Base-by-base conservation (phyloP, 2,113 vertebrate genomes). In the Empidonax alnorum region DNA sequence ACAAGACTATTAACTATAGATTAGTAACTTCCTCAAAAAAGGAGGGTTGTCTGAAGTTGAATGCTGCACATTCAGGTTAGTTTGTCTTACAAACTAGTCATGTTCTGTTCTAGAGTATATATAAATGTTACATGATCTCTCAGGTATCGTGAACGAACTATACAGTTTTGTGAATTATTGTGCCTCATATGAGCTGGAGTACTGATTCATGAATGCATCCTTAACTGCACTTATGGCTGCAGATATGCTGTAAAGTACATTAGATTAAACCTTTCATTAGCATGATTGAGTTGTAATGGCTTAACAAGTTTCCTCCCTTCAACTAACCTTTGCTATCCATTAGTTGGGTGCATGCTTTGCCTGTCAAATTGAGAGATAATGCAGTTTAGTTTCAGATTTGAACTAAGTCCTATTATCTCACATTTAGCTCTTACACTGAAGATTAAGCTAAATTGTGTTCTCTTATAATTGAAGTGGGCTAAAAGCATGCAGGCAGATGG, bases 401-500 rank as follows among this genome's bases (percentile, higher is more conserved):
- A 91, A 47, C 31, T 84, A 93, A 82, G 5, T 82, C 56, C 58
- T 75, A 39, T 50, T 92, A 63, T 72, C 58, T 78, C 67, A 88
- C 67, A 59, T 94, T 94, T 63, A 68, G 85, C 66, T 91, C 72
- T 87, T 71, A 90, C 7, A 1, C 1, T 82, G 52, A 87, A 92
- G 74, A 93, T 92, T 78, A 92, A 87, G 71, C 35, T 82, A 90
- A 90, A 88, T 89, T 85, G 33, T 77, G 82, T 84, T 93, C 55
- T 77, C 37, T 77, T 3, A 0, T 87, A 84, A 90, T 37, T 84
- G 75, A 88, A 94, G 71, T 35, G 52, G 78, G 71, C 82, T 96
- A 82, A 94, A 95, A 96, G 74, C 91, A 59, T 63, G 65, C 35
- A 68, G 82, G 79, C 96, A 96, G 96, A 92, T 96, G 96, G 91